Evolutionary conservation across 2,888 invertebrate species (phyloP).

Genomic region (Drosophila mettleri): DNA sequence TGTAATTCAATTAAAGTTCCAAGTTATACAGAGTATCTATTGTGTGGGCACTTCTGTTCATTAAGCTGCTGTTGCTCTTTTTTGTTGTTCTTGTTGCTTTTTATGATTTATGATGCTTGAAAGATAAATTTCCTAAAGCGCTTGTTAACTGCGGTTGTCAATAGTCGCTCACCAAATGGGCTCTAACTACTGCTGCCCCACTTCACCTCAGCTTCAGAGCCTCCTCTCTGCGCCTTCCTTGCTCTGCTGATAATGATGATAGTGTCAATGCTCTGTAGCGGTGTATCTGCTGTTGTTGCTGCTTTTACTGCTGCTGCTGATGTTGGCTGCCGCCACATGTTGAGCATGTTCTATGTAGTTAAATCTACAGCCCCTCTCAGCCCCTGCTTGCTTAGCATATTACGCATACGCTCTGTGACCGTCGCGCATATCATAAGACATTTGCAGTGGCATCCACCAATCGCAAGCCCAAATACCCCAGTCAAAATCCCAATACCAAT

Average conservation of each 20-base stretch:
- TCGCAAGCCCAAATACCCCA: conserved; percentile 23
- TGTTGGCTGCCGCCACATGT: conserved; percentile 12
- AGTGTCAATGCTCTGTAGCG: conserved; percentile 77
- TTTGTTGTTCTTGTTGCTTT: conserved; percentile 4
- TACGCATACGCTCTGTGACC: conserved; percentile 66
- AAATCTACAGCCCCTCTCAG: conserved; percentile 1
- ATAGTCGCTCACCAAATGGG: conserved; percentile 61
- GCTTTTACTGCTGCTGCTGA: conserved; percentile 14
- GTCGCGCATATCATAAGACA: conserved; percentile 40
- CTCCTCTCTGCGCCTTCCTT: background rate
- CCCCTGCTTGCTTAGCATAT: conserved; percentile 35
- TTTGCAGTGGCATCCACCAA: conserved; percentile 33
- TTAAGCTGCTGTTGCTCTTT: conserved; percentile 11
- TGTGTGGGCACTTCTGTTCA: background rate
- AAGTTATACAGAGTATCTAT: background rate
- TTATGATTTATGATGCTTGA: conserved; percentile 79
- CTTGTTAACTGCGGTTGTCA: conserved; percentile 76
- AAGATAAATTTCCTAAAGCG: conserved; percentile 75
- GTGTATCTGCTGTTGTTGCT: conserved; percentile 40
- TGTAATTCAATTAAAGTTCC: too few relatives aligned
- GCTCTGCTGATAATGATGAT: conserved; percentile 48
- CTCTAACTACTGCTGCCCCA: conserved; percentile 2
- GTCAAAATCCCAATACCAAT: conserved; percentile 15
- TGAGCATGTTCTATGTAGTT: conserved; percentile 35
- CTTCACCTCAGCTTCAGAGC: background rate